Evolutionary conservation across 2,113 vertebrate species (phyloP).

Genomic region (Uria lomvia): DNA sequence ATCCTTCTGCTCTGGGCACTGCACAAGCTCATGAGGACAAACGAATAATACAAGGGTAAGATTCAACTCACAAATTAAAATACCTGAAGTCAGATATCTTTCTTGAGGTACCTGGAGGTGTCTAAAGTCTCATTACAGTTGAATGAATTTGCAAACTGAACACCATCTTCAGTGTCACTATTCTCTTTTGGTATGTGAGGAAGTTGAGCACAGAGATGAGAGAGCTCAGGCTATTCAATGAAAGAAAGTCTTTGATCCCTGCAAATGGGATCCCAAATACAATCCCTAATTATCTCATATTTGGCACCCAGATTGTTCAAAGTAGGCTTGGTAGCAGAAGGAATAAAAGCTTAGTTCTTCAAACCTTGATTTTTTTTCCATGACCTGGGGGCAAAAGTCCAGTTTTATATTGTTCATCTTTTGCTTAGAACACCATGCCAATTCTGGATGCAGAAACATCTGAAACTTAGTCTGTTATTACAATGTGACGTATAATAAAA

Average conservation of each 20-base stretch:
- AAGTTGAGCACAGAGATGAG: not conserved
- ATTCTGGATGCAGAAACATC: not conserved
- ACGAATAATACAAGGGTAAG: not conserved
- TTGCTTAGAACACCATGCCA: not conserved
- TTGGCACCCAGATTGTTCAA: not conserved
- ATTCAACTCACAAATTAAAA: not conserved
- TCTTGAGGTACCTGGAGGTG: not conserved
- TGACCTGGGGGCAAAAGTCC: not conserved
- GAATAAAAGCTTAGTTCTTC: not conserved
- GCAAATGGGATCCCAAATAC: not conserved
- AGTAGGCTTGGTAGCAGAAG: not conserved
- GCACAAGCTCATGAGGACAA: not conserved
- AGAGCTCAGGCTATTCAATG: not conserved
- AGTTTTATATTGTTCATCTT: not conserved
- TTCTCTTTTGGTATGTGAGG: not conserved
- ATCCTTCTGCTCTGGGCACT: not conserved
- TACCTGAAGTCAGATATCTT: not conserved
- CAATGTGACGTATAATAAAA: not conserved
- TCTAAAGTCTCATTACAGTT: not conserved
- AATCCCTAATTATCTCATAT: not conserved
- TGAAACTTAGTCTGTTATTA: not conserved
- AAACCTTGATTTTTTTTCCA: not conserved
- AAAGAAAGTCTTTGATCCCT: not conserved
- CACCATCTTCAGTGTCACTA: too few species aligned
- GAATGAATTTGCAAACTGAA: not conserved